Conservation (phyloP, 2,888 invertebrate species). For the Arctia plantaginis region DNA sequence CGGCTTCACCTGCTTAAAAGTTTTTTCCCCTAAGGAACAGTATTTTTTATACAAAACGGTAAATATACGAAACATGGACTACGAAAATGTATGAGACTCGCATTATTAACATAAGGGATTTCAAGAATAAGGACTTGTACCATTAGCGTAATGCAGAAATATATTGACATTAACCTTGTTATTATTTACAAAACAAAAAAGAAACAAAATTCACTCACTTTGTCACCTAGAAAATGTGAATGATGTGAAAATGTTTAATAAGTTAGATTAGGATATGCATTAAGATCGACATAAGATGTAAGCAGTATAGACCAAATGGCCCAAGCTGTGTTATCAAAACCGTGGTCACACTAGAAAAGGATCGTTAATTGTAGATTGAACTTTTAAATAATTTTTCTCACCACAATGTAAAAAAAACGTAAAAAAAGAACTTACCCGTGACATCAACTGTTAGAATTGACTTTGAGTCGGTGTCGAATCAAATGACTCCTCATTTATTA, state of each 20-base stretch:
- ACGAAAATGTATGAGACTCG: not conserved
- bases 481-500: conserved; percentile 83
- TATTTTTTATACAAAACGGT: too few species aligned
- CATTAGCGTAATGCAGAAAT: conserved; percentile 46
- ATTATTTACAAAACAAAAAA: conserved; percentile 20
- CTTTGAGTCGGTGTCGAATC: conserved; percentile 77
- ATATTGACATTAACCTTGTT: conserved; percentile 39
- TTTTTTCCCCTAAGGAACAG: too few species aligned
- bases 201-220: conserved; percentile 12
- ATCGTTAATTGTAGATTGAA: not conserved
- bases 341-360: not conserved
- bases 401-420: not conserved
- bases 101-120: conserved; percentile 19
- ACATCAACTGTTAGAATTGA: conserved; percentile 82
- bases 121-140: conserved; percentile 16
- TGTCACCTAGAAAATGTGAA: not conserved
- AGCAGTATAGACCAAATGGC: not conserved
- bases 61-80: too few species aligned
- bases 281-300: too few species aligned
- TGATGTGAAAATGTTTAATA: too few species aligned
- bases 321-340: not conserved
- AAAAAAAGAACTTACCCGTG: conserved; percentile 68
- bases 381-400: not conserved
- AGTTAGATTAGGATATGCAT: too few species aligned
- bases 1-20: too few species aligned